Percentiles rank a stretch among this genome's conserved stretches.
Evolutionary conservation across 1,140 invertebrate genomes (phyloP).

Genomic region (Bombus superbus): DNA sequence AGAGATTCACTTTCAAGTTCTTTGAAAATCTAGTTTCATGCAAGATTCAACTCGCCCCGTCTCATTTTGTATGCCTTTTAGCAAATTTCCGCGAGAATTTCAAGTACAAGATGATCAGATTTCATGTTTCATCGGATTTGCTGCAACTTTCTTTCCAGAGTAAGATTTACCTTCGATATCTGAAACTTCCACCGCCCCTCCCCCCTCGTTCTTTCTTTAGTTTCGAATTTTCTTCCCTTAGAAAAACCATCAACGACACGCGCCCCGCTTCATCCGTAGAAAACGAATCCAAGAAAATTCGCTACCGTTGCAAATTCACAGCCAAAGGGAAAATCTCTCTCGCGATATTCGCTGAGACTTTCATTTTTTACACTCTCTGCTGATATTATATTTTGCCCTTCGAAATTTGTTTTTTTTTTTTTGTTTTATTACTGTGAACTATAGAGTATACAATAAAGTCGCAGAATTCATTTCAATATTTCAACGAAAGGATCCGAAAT

Average conservation of each 20-base stretch:
- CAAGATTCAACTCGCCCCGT: not conserved
- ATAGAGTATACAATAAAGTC: not conserved
- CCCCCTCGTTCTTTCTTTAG: not conserved
- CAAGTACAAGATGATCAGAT: not conserved
- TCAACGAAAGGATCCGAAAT: no score
- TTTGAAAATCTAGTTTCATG: constrained; percentile 1
- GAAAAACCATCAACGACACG: not conserved
- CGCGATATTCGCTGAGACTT: not conserved
- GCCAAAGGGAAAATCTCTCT: not conserved
- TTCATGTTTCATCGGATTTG: constrained; percentile 22
- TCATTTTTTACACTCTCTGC: not conserved
- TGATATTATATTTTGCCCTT: not conserved
- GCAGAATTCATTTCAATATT: no score
- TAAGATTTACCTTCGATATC: constrained; percentile 27
- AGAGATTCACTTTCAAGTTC: constrained; percentile 23
- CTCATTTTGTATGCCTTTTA: constrained; percentile 17
- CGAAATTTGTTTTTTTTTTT: not conserved
- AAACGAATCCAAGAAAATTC: not conserved
- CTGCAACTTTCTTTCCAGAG: not conserved
- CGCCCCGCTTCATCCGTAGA: not conserved
- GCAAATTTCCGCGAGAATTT: constrained; percentile 16
- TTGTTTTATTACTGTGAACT: not conserved
- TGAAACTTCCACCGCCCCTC: not conserved
- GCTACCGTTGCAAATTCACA: not conserved
- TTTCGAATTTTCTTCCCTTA: not conserved